phyloP scores from a whole-genome alignment of 2,888 invertebrate species.

The Sinelater perroti region DNA sequence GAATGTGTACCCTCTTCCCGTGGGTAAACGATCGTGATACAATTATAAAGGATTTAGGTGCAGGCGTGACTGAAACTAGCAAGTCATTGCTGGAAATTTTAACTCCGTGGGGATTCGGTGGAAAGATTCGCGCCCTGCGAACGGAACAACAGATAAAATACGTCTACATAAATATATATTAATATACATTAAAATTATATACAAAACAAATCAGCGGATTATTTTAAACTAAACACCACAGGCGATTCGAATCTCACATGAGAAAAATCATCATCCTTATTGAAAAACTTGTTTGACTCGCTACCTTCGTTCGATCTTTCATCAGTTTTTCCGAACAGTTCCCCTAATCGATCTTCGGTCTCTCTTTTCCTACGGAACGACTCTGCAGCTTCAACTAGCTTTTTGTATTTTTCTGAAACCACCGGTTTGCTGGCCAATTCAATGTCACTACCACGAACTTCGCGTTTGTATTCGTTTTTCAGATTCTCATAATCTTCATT shows the following conservation, averaged over 20 bases:
- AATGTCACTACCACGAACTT: not conserved
- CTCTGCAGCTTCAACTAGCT: slow-evolving; percentile 49
- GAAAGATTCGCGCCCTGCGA: slow-evolving; percentile 1
- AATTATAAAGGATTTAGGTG: slow-evolving; percentile 45
- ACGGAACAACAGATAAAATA: slow-evolving; percentile 9
- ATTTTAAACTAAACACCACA: slow-evolving; percentile 47
- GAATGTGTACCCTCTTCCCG: slow-evolving; percentile 31
- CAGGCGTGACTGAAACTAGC: slow-evolving; percentile 40
- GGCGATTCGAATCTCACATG: slow-evolving; percentile 49
- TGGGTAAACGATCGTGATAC: slow-evolving; percentile 42
- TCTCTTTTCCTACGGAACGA: slow-evolving; percentile 49
- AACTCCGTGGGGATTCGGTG: slow-evolving; percentile 14
- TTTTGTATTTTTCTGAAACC: slow-evolving; percentile 49
- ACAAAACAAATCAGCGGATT: not conserved
- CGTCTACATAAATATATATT: not conserved
- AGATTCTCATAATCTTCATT: not conserved
- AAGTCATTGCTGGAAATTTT: slow-evolving; percentile 41
- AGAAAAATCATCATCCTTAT: slow-evolving; percentile 27
- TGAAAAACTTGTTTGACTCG: slow-evolving; percentile 5
- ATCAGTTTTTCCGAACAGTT: slow-evolving; percentile 45
- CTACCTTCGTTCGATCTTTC: slow-evolving; percentile 13
- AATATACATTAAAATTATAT: slow-evolving; percentile 11
- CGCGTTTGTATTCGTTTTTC: slow-evolving; percentile 1
- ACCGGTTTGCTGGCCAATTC: not conserved
- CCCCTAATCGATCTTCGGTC: slow-evolving; percentile 49